These are phyloP conservation scores for Oryctolagus cuniculus DNA, from an alignment of 2,113 vertebrate species.

Conservation along the genomic window mOryCun1.1 NC_091432.1:207213501-207214000, in stretches of 20 bases:
- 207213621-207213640: conserved; percentile 45
- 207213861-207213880: conserved; percentile 66
- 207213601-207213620: background rate
- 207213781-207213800: conserved; percentile 52
- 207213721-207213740: conserved; percentile 56
- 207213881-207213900: conserved; percentile 51
- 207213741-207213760: conserved; percentile 50
- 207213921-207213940: conserved; percentile 54
- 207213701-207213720: background rate
- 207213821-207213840: conserved; percentile 69
- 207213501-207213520: background rate
- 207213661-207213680: conserved; percentile 8
- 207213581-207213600: background rate
- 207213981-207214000: conserved; percentile 10
- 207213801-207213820: conserved; percentile 76
- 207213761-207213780: conserved; percentile 49
- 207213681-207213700: conserved; percentile 18
- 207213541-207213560: conserved; percentile 16
- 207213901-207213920: conserved; percentile 36
- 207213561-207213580: background rate
- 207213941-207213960: background rate
- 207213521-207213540: conserved; percentile 1
- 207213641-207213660: conserved; percentile 38
- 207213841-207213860: conserved; percentile 53
- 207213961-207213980: conserved; percentile 61